Conservation (phyloP, 1,140 invertebrate species). For the Tetramorium alpestre region DNA sequence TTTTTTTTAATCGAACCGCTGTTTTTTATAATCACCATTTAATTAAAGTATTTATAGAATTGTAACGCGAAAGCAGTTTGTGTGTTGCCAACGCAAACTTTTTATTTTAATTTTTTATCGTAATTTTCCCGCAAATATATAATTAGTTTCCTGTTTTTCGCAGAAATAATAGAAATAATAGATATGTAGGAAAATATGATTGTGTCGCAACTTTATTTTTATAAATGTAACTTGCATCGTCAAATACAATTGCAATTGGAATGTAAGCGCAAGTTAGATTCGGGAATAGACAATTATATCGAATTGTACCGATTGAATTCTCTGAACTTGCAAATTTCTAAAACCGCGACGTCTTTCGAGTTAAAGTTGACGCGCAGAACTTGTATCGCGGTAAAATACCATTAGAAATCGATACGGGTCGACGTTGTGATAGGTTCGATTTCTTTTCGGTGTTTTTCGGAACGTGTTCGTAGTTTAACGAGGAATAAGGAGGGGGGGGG, state of each 20-base stretch:
- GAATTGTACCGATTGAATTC: neutral
- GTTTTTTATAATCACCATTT: neutral
- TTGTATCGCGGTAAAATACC: neutral
- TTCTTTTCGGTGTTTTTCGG: neutral
- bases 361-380: neutral
- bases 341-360: neutral
- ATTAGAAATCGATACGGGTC: neutral
- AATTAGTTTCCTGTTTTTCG: neutral
- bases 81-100: neutral
- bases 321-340: neutral
- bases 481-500: too few relatives aligned
- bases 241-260: neutral
- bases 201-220: neutral
- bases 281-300: neutral
- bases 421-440: neutral
- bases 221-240: neutral
- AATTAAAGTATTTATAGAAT: neutral
- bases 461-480: neutral
- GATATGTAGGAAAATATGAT: neutral
- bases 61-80: neutral
- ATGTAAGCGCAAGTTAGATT: neutral
- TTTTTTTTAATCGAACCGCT: neutral
- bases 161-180: neutral
- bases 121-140: neutral
- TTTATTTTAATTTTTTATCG: neutral